A percentile compares a stretch with the other conserved stretches of the same genome.
phyloP scores from a whole-genome alignment of 2,888 invertebrate genomes.

The Hirtodrosophila alboralis region DNA sequence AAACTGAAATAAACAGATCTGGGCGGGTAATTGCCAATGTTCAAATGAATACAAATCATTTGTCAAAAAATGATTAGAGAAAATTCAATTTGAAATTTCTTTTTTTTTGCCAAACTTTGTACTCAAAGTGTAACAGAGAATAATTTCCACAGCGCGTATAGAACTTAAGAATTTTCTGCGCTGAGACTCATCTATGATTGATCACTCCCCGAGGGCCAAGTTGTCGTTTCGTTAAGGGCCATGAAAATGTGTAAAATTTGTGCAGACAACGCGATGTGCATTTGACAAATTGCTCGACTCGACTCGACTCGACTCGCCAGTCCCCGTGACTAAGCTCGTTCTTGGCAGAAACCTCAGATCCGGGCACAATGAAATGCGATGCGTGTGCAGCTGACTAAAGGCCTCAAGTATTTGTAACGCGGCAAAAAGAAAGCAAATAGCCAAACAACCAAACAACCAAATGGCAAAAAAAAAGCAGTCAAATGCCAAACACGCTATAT shows the following conservation, averaged over 20 bases:
- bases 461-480: slow-evolving; percentile 12
- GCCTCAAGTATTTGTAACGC: slow-evolving; percentile 68
- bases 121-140: slow-evolving; percentile 70
- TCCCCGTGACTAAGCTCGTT: slow-evolving; percentile 69
- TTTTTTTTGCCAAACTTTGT: slow-evolving; percentile 13
- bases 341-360: slow-evolving; percentile 44
- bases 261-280: slow-evolving; percentile 48
- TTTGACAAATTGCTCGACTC: slow-evolving; percentile 73
- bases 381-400: slow-evolving; percentile 66
- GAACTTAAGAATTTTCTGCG: slow-evolving; percentile 4
- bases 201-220: slow-evolving; percentile 75
- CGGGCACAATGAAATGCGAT: slow-evolving; percentile 19
- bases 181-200: slow-evolving; percentile 63
- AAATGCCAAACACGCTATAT: slow-evolving; percentile 64
- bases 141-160: slow-evolving; percentile 44
- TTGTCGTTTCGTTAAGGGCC: slow-evolving; percentile 62
- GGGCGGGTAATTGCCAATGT: slow-evolving; percentile 14
- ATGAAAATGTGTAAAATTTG: slow-evolving; percentile 69
- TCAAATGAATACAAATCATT: slow-evolving; percentile 26
- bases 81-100: neutral
- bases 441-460: slow-evolving; percentile 15
- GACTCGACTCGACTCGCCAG: slow-evolving; percentile 17
- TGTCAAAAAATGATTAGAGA: slow-evolving; percentile 19
- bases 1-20: slow-evolving; percentile 42
- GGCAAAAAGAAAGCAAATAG: slow-evolving; percentile 53